Evolutionary conservation across 2,113 vertebrate species (phyloP), one percentile per base, ranked within the genome.

Genomic region (Ariopsis seemanni): DNA sequence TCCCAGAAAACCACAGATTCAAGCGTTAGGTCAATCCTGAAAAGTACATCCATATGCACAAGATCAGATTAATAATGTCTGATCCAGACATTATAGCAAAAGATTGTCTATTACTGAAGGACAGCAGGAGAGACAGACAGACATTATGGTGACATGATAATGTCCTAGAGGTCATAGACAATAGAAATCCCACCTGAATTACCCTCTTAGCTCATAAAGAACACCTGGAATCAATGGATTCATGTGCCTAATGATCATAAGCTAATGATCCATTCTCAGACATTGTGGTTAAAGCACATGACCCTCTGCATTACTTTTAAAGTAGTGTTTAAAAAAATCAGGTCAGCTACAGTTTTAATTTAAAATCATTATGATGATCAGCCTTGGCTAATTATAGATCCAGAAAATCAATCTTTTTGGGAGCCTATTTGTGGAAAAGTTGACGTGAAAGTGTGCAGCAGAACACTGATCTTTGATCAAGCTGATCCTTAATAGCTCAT

Each of bases 11-110:
- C 62, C 79, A 20, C 71, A 62, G 27, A 52, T 88, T 86, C 1
- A 75, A 71, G 79, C n/a, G 4, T 42, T 65, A 82, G 85, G 86
- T 85, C 65, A 87, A 55, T 82, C 60, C 34, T 79, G 55, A 85
- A 85, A 87, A 87, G 25, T 85, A 67, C 72, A 86, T 78, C 34
- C 72, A 83, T 57, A 86, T 90, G 86, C 79, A 62, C 62, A 42
- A 57, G 48, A 86, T 69, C 63, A 88, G 75, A 30, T 1, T 30
- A 30, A 30, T 30, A 30, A 30, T 30, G 30, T 30, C 30, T 30
- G 30, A 30, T 30, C 30, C 58, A 87, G 83, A 52, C 18, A 81
- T 87, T 75, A 81, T 18, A 77, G 57, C 7, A 17, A 85, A 65
- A 5, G 42, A 27, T 11, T 69, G 14, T 67, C 7, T 67, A 11